phyloP scores from a whole-genome alignment of 2,797 vertebrate genomes.

The Enteromius paludinosus region DNA sequence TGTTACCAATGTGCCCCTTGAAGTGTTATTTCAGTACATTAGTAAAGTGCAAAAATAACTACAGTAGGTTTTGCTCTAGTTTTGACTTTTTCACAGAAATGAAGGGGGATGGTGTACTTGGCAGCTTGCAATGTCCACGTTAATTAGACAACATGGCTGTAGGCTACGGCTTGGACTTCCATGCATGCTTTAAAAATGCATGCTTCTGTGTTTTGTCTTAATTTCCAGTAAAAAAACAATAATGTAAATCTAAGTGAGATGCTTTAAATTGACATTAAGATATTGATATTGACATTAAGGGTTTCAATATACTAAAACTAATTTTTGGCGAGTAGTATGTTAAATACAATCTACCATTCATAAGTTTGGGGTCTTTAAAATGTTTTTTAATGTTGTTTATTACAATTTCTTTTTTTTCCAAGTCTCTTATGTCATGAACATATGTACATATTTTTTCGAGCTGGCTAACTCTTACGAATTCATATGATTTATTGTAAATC shows the following conservation, averaged over 20 bases:
- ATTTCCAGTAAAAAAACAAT: background rate
- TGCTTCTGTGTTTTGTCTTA: background rate
- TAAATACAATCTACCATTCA: background rate
- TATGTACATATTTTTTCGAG: too few relatives aligned
- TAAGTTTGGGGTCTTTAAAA: background rate
- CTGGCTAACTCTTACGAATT: too few relatives aligned
- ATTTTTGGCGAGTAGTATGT: background rate
- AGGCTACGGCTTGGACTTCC: background rate
- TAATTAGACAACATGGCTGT: background rate
- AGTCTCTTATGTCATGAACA: background rate
- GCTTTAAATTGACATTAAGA: background rate
- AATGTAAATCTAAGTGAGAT: background rate
- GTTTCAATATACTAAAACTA: background rate
- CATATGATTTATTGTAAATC: too few relatives aligned
- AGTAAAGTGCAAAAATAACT: constrained; percentile 7
- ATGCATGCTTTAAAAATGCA: background rate
- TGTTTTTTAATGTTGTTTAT: background rate
- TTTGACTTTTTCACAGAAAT: background rate
- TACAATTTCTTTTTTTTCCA: background rate
- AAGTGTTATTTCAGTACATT: constrained; percentile 20
- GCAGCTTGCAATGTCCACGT: background rate
- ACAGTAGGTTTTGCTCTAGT: background rate
- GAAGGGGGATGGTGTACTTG: background rate
- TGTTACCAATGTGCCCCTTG: background rate
- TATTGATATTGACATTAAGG: background rate